Evolutionary conservation across 1,140 invertebrate genomes (phyloP), one percentile per base, ranked within the genome.

Genomic region (Aphidius gifuensis): DNA sequence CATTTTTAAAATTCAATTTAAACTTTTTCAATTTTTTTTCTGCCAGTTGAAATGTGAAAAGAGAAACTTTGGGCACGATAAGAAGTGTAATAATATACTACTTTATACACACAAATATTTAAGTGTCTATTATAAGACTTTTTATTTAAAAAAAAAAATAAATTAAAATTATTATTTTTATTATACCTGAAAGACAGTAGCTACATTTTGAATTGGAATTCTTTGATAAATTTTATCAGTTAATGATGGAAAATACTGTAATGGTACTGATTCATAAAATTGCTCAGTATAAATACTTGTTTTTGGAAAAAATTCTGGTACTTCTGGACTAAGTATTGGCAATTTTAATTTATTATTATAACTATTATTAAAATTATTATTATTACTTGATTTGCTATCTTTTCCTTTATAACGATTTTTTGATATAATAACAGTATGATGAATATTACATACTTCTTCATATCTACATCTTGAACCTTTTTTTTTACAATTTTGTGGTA

Each of bases 291-390:
- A 44, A 11, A 58, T 59, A 3, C 51, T 64, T 5, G 61, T 53
- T 44, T 79, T 78, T 0, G 77, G 77, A 43, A 78, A 79, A 55
- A 79, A 80, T 68, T 80, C 77, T 4, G 77, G 75, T 6, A 78
- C 77, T 51, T 79, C 74, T 5, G 76, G 69, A 58, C 76, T 75
- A 8, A 79, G 44, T 32, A 71, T 42, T 6, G 72, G 69, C 0
- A 62, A 50, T 11, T 60, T 50, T 6, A 59, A 45, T 5, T 53
- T 53, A 51, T 39, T 50, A 44, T 38, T 8, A 21, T 9, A 9
- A 5, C 38, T 39, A 38, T 16, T 8, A n/a, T 32, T 23, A 8
- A 16, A 9, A 8, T 9, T 53, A 32, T 32, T 32, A 32, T 32
- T 32, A 43, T 55, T 55, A n/a, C 16, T 53, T 21, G 23, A 61